phyloP scores from a whole-genome alignment of 1,140 invertebrate genomes.

The Homalodisca vitripennis region DNA sequence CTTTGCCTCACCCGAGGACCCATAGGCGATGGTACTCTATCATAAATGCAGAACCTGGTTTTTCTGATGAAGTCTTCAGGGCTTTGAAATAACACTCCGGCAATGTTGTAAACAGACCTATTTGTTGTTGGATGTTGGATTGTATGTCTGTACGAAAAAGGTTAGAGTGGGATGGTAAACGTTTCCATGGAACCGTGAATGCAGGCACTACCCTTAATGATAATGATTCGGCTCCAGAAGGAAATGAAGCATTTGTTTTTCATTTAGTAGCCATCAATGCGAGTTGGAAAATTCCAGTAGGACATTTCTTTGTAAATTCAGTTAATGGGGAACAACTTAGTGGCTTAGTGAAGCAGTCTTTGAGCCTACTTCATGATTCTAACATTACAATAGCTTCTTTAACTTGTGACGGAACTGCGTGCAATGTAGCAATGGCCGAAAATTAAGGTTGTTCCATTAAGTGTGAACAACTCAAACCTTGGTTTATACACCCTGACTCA shows the following conservation, averaged over 20 bases:
- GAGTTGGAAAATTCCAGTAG: conserved; percentile 45
- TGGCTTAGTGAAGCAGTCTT: conserved; percentile 24
- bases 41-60: conserved; percentile 46
- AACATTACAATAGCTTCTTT: conserved; percentile 23
- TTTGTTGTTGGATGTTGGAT: conserved; percentile 38
- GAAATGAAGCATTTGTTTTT: conserved; percentile 46
- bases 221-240: conserved; percentile 40
- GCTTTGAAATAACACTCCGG: conserved; percentile 40
- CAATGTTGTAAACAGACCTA: background rate
- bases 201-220: conserved; percentile 13
- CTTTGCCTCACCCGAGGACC: conserved; percentile 47
- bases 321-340: conserved; percentile 31
- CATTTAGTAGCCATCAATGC: conserved; percentile 43
- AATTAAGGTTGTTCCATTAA: conserved; percentile 34
- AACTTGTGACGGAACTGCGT: conserved; percentile 32
- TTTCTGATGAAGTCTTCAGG: conserved; percentile 46
- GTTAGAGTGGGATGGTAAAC: conserved; percentile 38
- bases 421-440: conserved; percentile 24
- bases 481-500: conserved; percentile 30
- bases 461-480: background rate
- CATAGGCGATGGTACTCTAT: conserved; percentile 47
- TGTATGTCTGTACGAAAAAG: conserved; percentile 38
- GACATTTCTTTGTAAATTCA: conserved; percentile 44
- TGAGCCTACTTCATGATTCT: conserved; percentile 33
- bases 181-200: conserved; percentile 19